A percentile compares a stretch with the other conserved stretches of the same genome.
These are phyloP conservation scores for Stylophora pistillata DNA, from an alignment of 64 coral and sea anemone genomes.

Conservation along the genomic window DNA sequence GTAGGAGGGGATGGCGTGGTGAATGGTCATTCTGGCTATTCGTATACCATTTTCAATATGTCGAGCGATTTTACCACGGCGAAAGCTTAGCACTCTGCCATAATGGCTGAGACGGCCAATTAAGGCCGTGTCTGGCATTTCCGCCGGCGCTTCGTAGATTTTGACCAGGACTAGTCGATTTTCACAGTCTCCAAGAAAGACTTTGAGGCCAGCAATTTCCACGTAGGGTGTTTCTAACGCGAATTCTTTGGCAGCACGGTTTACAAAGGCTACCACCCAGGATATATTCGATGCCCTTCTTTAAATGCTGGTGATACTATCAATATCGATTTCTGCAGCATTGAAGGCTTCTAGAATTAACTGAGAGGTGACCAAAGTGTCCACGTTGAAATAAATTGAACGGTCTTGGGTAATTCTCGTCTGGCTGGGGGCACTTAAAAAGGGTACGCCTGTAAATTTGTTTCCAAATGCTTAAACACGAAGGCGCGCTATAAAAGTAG, in stretches of 20 bases:
- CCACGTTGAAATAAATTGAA: neutral
- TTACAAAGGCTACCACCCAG: neutral
- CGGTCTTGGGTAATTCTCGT: neutral
- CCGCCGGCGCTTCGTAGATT: neutral
- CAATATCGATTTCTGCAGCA: neutral
- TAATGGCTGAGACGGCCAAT: no score
- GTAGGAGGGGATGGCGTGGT: neutral
- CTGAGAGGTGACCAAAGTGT: neutral
- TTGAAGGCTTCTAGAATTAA: neutral
- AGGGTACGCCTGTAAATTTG: no score
- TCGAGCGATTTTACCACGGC: neutral
- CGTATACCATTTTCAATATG: neutral
- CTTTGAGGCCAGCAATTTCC: neutral
- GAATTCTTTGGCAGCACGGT: neutral
- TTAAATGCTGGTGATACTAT: neutral
- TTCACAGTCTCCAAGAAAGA: neutral
- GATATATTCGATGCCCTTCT: neutral
- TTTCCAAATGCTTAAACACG: no score
- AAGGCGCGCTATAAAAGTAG: no score
- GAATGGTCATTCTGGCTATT: neutral
- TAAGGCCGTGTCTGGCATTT: neutral
- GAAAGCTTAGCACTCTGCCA: neutral
- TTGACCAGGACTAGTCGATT: neutral
- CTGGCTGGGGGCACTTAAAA: no score
- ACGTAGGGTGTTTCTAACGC: accelerated